Percentiles rank a stretch among this genome's conserved stretches.
Conservation (phyloP, 2,888 invertebrate species). For the Nipponacmea schrenckii region DNA sequence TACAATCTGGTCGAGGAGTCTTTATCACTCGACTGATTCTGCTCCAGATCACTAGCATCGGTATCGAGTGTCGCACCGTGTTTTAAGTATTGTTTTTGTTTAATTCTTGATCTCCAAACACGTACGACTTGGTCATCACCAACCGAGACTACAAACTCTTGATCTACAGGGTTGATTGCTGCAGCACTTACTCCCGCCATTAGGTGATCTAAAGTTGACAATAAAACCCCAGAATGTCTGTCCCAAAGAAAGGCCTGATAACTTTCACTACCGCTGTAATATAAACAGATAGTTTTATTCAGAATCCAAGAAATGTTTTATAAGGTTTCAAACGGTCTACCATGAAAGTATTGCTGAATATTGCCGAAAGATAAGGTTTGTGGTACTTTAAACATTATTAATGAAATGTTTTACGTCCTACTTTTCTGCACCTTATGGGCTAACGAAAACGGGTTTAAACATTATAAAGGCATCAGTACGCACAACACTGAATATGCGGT, state of each 20-base stretch:
- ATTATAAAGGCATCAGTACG: too few relatives aligned
- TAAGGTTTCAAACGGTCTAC: too few relatives aligned
- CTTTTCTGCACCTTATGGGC: too few relatives aligned
- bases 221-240: background rate
- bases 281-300: background rate
- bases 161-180: background rate
- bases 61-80: background rate
- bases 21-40: background rate
- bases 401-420: too few relatives aligned
- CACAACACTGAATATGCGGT: too few relatives aligned
- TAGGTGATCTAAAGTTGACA: background rate
- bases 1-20: background rate
- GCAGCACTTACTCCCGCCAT: constrained; percentile 1
- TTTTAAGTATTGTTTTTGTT: background rate
- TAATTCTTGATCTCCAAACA: background rate
- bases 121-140: background rate
- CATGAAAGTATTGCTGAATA: too few relatives aligned
- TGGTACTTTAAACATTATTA: too few relatives aligned
- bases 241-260: background rate
- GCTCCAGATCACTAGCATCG: too few relatives aligned
- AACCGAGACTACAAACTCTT: constrained; percentile 2
- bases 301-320: too few relatives aligned
- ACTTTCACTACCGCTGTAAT: constrained; percentile 1
- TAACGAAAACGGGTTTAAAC: too few relatives aligned
- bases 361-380: too few relatives aligned